These are phyloP conservation scores for Entomobrya proxima DNA, from an alignment of 2,888 invertebrate genomes.

Conservation along the genomic window DNA sequence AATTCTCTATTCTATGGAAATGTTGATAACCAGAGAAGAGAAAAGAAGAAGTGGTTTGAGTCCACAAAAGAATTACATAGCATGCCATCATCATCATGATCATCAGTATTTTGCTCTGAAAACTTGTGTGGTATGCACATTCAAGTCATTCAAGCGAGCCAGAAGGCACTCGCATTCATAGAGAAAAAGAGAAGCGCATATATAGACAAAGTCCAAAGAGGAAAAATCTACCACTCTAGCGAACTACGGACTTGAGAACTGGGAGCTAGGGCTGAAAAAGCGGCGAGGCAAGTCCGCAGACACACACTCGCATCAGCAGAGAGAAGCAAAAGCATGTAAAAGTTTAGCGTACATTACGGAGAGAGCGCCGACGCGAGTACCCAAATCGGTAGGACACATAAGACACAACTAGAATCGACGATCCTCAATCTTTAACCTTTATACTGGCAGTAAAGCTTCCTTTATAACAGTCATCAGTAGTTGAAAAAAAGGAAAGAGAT, in stretches of 20 bases:
- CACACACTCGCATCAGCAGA: not conserved
- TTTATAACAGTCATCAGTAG: constrained; percentile 54
- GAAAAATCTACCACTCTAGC: too few species aligned
- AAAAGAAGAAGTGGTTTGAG: constrained; percentile 30
- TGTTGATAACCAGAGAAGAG: not conserved
- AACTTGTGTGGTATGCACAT: constrained; percentile 1
- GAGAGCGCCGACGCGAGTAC: constrained; percentile 72
- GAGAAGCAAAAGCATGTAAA: constrained; percentile 5
- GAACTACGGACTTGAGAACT: too few species aligned
- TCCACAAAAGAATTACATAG: constrained; percentile 55
- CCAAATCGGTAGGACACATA: constrained; percentile 66
- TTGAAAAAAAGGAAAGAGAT: constrained; percentile 16
- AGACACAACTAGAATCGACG: constrained; percentile 55
- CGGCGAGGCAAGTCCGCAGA: too few species aligned
- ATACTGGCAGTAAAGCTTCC: constrained; percentile 46
- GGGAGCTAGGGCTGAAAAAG: too few species aligned
- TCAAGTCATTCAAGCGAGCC: not conserved
- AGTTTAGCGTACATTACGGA: constrained; percentile 56
- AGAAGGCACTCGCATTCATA: not conserved
- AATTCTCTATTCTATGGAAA: constrained; percentile 15
- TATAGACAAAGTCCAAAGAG: not conserved
- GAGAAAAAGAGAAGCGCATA: not conserved
- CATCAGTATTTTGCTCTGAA: too few species aligned
- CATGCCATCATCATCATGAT: too few species aligned
- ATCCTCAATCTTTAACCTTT: constrained; percentile 67